Conservation (phyloP, 2,888 invertebrate species). For the Myathropa florea region DNA sequence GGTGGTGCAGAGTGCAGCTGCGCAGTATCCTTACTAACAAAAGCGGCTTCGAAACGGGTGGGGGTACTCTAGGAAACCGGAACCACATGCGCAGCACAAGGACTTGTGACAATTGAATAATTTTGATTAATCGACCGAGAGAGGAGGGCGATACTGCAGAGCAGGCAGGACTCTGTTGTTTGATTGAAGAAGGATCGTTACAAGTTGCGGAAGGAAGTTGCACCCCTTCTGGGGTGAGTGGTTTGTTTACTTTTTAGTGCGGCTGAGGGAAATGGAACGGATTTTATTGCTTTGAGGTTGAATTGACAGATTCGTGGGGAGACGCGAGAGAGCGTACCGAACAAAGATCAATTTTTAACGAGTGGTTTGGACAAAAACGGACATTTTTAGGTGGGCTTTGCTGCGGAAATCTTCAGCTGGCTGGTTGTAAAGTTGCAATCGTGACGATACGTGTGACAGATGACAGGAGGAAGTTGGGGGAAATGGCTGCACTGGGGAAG, state of each 20-base stretch:
- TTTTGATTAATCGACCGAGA: slow-evolving; percentile 18
- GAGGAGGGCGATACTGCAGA: slow-evolving; percentile 9
- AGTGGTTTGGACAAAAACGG: background rate
- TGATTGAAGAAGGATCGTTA: slow-evolving; percentile 12
- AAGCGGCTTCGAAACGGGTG: slow-evolving; percentile 1
- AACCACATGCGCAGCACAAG: background rate
- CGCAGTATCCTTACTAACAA: slow-evolving; percentile 18
- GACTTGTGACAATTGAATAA: slow-evolving; percentile 11
- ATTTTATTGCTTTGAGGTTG: background rate
- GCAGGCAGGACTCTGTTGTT: slow-evolving; percentile 28
- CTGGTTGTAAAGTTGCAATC: background rate
- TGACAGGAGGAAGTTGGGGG: too few species aligned
- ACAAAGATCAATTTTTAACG: background rate
- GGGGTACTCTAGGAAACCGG: background rate
- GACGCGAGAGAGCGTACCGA: background rate
- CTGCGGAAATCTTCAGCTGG: background rate
- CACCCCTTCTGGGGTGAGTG: background rate
- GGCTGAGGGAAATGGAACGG: background rate
- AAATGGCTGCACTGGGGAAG: too few species aligned
- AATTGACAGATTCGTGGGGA: background rate
- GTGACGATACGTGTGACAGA: too few species aligned
- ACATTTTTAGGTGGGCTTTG: background rate
- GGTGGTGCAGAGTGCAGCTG: slow-evolving; percentile 39
- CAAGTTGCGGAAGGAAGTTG: slow-evolving; percentile 26
- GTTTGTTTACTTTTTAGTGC: background rate